phyloP scores from a whole-genome alignment of 92 coral and sea anemone species.

The Palythoa caribaeorum region DNA sequence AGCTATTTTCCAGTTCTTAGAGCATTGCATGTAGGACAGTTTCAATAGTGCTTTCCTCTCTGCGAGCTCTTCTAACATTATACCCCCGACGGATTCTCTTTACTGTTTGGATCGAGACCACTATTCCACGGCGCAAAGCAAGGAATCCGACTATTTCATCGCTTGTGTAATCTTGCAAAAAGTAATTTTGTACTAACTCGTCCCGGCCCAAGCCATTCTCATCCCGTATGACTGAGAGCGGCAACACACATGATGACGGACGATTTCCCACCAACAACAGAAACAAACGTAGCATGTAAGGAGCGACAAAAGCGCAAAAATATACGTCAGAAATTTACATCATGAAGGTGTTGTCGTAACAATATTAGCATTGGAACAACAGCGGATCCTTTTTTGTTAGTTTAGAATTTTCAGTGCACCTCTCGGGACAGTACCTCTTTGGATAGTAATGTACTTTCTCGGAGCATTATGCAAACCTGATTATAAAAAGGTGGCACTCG shows the following conservation, averaged over 20 bases:
- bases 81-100: conserved; percentile 42
- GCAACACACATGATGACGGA: not conserved
- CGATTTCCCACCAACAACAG: not conserved
- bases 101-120: conserved; percentile 38
- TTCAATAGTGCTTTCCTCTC: not conserved
- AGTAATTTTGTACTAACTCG: conserved; percentile 23
- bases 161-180: conserved; percentile 37
- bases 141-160: conserved; percentile 47
- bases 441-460: not conserved
- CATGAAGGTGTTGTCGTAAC: not conserved
- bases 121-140: conserved; percentile 48
- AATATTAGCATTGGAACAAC: not conserved
- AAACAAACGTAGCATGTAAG: not conserved
- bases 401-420: not conserved
- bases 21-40: not conserved
- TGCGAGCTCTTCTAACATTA: not conserved
- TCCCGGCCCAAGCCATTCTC: conserved; percentile 28
- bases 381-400: not conserved
- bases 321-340: not conserved
- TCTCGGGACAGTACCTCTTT: not conserved
- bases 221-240: not conserved
- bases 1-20: not conserved
- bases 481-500: not conserved
- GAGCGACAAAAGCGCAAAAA: not conserved
- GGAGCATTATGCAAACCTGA: not conserved